phyloP scores from a whole-genome alignment of 1,140 invertebrate species.

The Eumeta japonica region DNA sequence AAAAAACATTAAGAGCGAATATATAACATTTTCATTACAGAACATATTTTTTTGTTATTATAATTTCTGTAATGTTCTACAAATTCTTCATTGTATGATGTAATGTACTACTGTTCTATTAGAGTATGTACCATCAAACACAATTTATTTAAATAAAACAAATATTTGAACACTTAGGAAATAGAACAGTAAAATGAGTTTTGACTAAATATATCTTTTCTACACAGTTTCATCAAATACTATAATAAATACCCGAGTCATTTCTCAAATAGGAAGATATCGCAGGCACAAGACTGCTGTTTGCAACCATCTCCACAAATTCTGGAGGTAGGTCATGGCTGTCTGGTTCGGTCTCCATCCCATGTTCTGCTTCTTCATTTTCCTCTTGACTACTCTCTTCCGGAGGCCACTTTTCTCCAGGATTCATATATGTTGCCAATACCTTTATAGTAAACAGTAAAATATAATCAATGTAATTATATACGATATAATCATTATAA shows the following conservation, averaged over 20 bases:
- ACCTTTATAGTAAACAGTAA: conserved; percentile 63
- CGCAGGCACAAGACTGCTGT: conserved; percentile 83
- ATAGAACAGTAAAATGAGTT: too few relatives aligned
- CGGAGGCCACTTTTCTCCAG: conserved; percentile 62
- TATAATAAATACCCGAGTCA: conserved; percentile 75
- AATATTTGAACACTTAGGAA: too few relatives aligned
- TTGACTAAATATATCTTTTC: not conserved
- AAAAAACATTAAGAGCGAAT: too few relatives aligned
- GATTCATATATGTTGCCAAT: conserved; percentile 83
- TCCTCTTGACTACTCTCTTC: conserved; percentile 37
- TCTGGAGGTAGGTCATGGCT: conserved; percentile 62
- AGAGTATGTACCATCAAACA: too few relatives aligned
- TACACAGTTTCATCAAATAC: not conserved
- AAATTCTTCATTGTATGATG: too few relatives aligned
- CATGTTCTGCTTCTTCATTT: conserved; percentile 9
- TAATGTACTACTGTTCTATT: too few relatives aligned
- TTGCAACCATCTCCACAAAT: conserved; percentile 74
- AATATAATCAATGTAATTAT: too few relatives aligned
- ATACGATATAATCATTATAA: conserved; percentile 1
- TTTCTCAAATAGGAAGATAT: conserved; percentile 90
- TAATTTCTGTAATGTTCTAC: too few relatives aligned
- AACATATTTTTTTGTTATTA: too few relatives aligned
- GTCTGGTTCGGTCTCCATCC: conserved; percentile 37
- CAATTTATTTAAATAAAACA: too few relatives aligned
- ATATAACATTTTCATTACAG: too few relatives aligned